phyloP scores from a whole-genome alignment of 1,140 invertebrate species.

The Ptiloglossa arizonensis region DNA sequence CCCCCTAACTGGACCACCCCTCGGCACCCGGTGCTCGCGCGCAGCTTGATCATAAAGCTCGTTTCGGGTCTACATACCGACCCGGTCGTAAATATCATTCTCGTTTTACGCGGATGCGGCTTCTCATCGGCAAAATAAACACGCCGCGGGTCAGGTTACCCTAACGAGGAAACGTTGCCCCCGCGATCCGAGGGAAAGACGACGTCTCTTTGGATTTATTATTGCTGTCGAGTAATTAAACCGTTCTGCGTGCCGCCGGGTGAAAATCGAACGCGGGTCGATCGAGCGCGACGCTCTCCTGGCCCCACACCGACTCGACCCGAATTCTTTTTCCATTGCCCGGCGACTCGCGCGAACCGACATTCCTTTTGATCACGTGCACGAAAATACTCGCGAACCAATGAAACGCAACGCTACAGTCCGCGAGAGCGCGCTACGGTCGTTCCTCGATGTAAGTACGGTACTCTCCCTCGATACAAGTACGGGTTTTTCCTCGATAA shows the following conservation, averaged over 20 bases:
- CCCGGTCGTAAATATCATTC: conserved; percentile 64
- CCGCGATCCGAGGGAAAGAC: conserved; percentile 41
- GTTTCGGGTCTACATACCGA: conserved; percentile 50
- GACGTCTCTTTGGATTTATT: conserved; percentile 47
- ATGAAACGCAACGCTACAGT: too few species aligned
- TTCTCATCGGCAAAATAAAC: conserved; percentile 68
- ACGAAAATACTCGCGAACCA: too few species aligned
- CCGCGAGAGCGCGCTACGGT: too few species aligned
- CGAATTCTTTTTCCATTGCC: too few species aligned
- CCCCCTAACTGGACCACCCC: conserved; percentile 31
- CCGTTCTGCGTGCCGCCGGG: conserved; percentile 4
- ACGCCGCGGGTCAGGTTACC: conserved; percentile 57
- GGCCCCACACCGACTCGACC: too few species aligned
- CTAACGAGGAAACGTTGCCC: conserved; percentile 49
- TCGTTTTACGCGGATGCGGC: conserved; percentile 65
- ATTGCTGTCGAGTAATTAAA: conserved; percentile 53
- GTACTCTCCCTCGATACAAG: too few species aligned
- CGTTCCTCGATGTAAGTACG: too few species aligned
- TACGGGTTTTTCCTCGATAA: too few species aligned
- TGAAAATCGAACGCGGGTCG: background rate
- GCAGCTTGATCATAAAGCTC: conserved; percentile 67
- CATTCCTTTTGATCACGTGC: too few species aligned
- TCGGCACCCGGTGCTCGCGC: conserved; percentile 19
- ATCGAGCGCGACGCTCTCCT: background rate
- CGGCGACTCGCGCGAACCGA: too few species aligned